Percentiles rank a stretch among this genome's conserved stretches.
Conservation (phyloP, 2,888 invertebrate genomes). For the Calliphora vomitoria region DNA sequence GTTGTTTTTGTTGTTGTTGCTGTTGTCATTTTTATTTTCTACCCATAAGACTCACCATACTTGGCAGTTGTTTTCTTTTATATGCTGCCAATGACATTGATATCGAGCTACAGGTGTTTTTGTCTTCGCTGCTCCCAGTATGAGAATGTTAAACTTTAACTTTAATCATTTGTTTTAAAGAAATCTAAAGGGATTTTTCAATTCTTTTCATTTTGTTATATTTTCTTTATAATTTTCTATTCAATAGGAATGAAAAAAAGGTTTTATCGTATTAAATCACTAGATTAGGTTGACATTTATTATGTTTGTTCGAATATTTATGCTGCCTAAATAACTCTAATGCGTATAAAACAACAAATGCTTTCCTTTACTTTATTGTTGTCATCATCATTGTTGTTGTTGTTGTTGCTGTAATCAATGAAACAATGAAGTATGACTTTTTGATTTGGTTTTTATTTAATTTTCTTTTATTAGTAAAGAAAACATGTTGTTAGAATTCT, state of each 20-base stretch:
- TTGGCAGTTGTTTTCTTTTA: slow-evolving; percentile 12
- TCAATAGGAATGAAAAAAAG: slow-evolving; percentile 43
- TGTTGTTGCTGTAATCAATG: slow-evolving; percentile 42
- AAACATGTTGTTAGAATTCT: slow-evolving; percentile 26
- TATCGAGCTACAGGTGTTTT: slow-evolving; percentile 68
- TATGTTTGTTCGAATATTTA: slow-evolving; percentile 44
- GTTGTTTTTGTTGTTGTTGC: slow-evolving; percentile 35
- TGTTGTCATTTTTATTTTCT: slow-evolving; percentile 45
- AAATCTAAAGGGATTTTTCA: slow-evolving; percentile 16
- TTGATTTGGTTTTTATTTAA: slow-evolving; percentile 32
- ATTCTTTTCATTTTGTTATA: neutral
- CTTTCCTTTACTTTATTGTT: too few species aligned
- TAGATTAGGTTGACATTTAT: slow-evolving; percentile 69
- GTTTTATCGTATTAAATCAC: slow-evolving; percentile 67
- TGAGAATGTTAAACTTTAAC: slow-evolving; percentile 22
- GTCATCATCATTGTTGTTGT: neutral
- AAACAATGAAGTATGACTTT: slow-evolving; percentile 58
- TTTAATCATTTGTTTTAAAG: neutral
- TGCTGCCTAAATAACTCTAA: slow-evolving; percentile 1
- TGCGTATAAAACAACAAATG: neutral
- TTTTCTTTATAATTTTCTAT: slow-evolving; percentile 28
- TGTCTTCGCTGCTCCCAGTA: neutral
- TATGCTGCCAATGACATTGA: slow-evolving; percentile 47
- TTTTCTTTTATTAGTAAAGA: neutral
- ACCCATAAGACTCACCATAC: slow-evolving; percentile 20